Percentiles rank a stretch among this genome's conserved stretches.
phyloP scores from a whole-genome alignment of 2,797 vertebrate genomes.

The Micromesistius poutassou region DNA sequence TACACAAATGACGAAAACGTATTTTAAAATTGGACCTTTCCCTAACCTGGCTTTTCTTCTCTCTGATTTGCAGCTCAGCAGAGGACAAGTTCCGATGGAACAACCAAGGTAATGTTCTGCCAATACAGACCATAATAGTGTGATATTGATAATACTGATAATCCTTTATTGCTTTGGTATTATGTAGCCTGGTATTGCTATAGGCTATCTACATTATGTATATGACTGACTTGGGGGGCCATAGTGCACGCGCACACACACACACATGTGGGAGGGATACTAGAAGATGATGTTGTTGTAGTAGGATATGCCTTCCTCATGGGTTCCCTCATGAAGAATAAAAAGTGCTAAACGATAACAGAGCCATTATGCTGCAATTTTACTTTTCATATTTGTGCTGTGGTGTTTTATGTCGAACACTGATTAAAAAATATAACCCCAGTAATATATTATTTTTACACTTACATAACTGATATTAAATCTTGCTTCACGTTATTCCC shows the following conservation, averaged over 20 bases:
- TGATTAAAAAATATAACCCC: background rate
- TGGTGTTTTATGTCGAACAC: background rate
- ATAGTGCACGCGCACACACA: background rate
- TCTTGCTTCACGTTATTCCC: background rate
- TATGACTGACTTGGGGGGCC: background rate
- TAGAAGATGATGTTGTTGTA: background rate
- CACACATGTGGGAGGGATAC: background rate
- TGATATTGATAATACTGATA: conserved; percentile 3
- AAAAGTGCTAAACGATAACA: background rate
- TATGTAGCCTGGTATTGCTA: background rate
- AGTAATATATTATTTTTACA: background rate
- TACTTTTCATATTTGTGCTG: background rate
- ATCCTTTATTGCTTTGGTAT: conserved; percentile 26
- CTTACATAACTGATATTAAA: background rate
- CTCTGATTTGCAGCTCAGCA: conserved; percentile 81
- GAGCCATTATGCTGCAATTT: background rate
- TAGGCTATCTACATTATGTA: background rate
- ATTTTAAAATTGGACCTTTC: background rate
- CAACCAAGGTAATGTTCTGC: conserved; percentile 85
- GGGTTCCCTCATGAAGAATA: background rate
- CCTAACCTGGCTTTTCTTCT: conserved; percentile 32
- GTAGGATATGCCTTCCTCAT: background rate
- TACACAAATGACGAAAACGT: too few species aligned
- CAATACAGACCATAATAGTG: conserved; percentile 7
- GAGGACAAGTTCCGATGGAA: conserved; percentile 99